Conservation (phyloP, 2,888 invertebrate genomes). For the Cataglyphis livida region DNA sequence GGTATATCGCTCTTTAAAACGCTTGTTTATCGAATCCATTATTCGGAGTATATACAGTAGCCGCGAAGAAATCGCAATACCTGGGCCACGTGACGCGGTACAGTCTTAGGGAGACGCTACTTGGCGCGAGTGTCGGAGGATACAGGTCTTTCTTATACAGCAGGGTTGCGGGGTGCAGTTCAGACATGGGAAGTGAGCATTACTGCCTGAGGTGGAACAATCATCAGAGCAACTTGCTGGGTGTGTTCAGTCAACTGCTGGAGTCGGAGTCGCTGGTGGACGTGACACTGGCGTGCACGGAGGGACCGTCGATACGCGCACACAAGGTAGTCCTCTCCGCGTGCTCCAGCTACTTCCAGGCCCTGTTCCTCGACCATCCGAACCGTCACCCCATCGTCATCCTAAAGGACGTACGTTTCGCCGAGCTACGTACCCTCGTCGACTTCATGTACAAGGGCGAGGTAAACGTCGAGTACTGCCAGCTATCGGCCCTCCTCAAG, state of each 20-base stretch:
- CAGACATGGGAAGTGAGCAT: conserved; percentile 99
- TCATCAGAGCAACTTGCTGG: conserved; percentile 99
- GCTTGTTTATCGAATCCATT: background rate
- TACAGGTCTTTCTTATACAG: conserved; percentile 76
- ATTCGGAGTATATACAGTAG: background rate
- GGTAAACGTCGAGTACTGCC: conserved; percentile 97
- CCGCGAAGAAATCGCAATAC: background rate
- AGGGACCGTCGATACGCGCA: conserved; percentile 97
- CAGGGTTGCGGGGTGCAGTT: conserved; percentile 93
- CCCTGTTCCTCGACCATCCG: conserved; percentile 96
- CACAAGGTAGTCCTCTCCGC: conserved; percentile 98
- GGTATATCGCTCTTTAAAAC: background rate
- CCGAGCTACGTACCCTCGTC: conserved; percentile 95
- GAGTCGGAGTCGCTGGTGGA: conserved; percentile 98
- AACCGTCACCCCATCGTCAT: conserved; percentile 97
- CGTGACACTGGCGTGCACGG: conserved; percentile 98
- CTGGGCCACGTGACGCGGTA: conserved; percentile 45
- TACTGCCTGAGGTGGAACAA: conserved; percentile 99
- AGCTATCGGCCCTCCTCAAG: conserved; percentile 95
- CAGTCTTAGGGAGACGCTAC: background rate
- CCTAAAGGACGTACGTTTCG: conserved; percentile 96
- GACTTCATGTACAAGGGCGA: conserved; percentile 99
- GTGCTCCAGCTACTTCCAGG: conserved; percentile 98
- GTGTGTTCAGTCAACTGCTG: conserved; percentile 98
- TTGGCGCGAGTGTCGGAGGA: conserved; percentile 13